phyloP scores from a whole-genome alignment of 2,113 vertebrate species.

The Hypanus sabinus region DNA sequence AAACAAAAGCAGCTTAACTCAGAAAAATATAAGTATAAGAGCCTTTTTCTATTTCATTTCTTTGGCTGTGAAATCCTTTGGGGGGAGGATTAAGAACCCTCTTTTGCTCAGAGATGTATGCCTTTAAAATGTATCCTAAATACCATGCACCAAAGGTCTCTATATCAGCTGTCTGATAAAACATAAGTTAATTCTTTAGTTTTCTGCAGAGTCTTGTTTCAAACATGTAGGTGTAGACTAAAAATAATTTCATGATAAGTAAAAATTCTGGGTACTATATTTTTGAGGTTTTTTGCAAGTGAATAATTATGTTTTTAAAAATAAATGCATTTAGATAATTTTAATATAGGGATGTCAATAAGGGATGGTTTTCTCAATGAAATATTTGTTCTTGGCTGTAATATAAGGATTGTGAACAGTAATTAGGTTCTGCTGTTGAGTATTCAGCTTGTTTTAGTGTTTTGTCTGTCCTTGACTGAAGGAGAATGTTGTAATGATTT shows the following conservation, averaged over 20 bases:
- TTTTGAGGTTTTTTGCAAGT: neutral
- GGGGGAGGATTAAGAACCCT: neutral
- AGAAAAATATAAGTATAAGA: too few species aligned
- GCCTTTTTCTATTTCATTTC: slow-evolving; percentile 13
- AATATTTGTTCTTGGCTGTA: neutral
- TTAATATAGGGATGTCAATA: neutral
- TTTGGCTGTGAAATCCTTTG: neutral
- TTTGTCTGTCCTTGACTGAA: neutral
- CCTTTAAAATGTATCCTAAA: neutral
- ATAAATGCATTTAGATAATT: neutral
- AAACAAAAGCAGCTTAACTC: slow-evolving; percentile 8
- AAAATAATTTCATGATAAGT: neutral
- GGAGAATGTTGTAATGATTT: neutral
- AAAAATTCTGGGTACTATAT: neutral
- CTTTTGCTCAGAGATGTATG: neutral
- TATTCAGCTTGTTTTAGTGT: neutral
- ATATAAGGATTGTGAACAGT: neutral
- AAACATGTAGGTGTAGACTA: neutral
- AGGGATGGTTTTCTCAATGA: neutral
- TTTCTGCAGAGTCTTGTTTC: neutral
- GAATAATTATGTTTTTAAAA: neutral
- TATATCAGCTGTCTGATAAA: neutral
- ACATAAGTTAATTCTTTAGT: neutral
- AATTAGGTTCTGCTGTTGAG: neutral
- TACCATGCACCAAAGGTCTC: neutral